Percentiles rank a stretch among this genome's conserved stretches.
Conservation (phyloP, 2,888 invertebrate genomes). For the Petrolisthes cinctipes region DNA sequence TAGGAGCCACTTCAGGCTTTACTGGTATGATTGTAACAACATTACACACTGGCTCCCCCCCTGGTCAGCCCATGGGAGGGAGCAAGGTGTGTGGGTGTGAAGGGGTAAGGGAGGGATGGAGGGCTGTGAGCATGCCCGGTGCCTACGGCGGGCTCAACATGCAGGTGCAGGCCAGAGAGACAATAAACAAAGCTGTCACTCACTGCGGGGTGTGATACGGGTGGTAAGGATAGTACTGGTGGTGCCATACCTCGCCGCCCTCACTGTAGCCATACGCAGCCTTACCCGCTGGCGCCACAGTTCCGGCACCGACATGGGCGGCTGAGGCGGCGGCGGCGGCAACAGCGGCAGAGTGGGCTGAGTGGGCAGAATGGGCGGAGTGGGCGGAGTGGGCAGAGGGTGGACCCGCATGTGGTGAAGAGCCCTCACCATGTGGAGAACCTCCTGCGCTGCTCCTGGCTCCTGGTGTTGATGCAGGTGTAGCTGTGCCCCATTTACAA, state of each 20-base stretch:
- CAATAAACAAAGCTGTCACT: constrained; percentile 72
- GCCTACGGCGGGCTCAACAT: constrained; percentile 68
- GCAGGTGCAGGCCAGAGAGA: constrained; percentile 61
- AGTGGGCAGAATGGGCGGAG: constrained; percentile 64
- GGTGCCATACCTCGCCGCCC: constrained; percentile 77
- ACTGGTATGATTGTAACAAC: neutral
- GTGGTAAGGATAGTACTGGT: constrained; percentile 79
- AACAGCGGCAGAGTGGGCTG: constrained; percentile 70
- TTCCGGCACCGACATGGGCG: constrained; percentile 66
- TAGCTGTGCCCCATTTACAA: constrained; percentile 64
- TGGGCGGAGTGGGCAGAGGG: constrained; percentile 68
- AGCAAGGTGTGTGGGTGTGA: neutral
- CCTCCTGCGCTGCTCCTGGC: constrained; percentile 71
- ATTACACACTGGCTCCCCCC: neutral
- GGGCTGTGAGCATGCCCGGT: constrained; percentile 43
- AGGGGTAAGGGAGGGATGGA: neutral
- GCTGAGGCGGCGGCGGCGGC: constrained; percentile 67
- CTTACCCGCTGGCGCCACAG: constrained; percentile 67
- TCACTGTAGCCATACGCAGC: constrained; percentile 69
- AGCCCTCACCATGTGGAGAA: constrained; percentile 72
- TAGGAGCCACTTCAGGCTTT: neutral
- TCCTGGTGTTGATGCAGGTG: constrained; percentile 63
- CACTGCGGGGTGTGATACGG: constrained; percentile 74
- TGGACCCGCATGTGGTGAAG: constrained; percentile 67
- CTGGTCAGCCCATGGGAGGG: neutral